Evolutionary conservation across 2,888 invertebrate genomes (phyloP).

Genomic region (Drosophila lacicola): DNA sequence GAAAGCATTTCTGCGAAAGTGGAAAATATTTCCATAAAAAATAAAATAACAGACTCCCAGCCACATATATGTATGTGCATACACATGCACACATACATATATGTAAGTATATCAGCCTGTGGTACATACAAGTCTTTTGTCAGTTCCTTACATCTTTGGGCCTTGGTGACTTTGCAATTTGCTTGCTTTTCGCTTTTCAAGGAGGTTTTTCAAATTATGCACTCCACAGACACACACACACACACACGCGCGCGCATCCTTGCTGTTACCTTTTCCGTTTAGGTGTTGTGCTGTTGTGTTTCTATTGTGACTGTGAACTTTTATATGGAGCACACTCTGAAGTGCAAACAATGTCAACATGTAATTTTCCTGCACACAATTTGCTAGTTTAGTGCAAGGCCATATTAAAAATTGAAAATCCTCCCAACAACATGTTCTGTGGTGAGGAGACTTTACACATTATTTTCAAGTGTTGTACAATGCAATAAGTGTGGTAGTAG

Average conservation of each 20-base stretch:
- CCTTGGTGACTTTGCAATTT: constrained; percentile 54
- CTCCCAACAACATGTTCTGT: not conserved
- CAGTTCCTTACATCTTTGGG: constrained; percentile 40
- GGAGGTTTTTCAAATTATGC: constrained; percentile 61
- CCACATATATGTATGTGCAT: not conserved
- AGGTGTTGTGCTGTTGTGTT: constrained; percentile 27
- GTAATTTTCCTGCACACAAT: constrained; percentile 51
- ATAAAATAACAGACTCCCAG: not conserved
- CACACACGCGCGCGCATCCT: constrained; percentile 6
- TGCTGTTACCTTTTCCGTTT: constrained; percentile 22
- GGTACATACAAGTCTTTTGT: constrained; percentile 48
- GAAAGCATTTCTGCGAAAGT: constrained; percentile 51
- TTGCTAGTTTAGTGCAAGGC: constrained; percentile 48
- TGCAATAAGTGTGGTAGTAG: not conserved
- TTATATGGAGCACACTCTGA: constrained; percentile 30
- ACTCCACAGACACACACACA: constrained; percentile 29
- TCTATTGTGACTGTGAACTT: constrained; percentile 56
- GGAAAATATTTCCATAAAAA: constrained; percentile 39
- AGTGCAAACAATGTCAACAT: constrained; percentile 65
- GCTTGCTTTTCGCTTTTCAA: constrained; percentile 58
- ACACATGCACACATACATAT: not conserved
- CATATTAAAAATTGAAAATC: constrained; percentile 46
- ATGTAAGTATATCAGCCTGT: constrained; percentile 1
- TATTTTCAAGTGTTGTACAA: constrained; percentile 8
- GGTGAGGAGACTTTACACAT: constrained; percentile 1